phyloP scores from a whole-genome alignment of 2,113 vertebrate genomes.

The rat (Rattus norvegicus) region GRCr8 NC_086022.1:134129001-134129500 shows the following conservation, averaged over 20 bases:
- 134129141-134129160: conserved; percentile 19
- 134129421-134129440: neutral
- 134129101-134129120: accelerated
- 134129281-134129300: neutral
- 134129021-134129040: neutral
- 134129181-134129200: conserved; percentile 73
- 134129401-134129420: neutral
- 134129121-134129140: neutral
- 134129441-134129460: neutral
- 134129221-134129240: conserved; percentile 65
- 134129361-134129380: neutral
- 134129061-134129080: neutral
- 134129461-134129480: too few species aligned
- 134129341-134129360: conserved; percentile 12
- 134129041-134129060: neutral
- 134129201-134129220: conserved; percentile 64
- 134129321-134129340: neutral
- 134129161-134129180: neutral
- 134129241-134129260: conserved; percentile 54
- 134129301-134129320: neutral
- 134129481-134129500: neutral
- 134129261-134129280: conserved; percentile 23
- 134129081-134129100: neutral
- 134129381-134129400: too few species aligned
- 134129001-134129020: neutral